Base-by-base conservation (phyloP, 2,113 vertebrate genomes). In the Phyllostomus hastatus region DNA sequence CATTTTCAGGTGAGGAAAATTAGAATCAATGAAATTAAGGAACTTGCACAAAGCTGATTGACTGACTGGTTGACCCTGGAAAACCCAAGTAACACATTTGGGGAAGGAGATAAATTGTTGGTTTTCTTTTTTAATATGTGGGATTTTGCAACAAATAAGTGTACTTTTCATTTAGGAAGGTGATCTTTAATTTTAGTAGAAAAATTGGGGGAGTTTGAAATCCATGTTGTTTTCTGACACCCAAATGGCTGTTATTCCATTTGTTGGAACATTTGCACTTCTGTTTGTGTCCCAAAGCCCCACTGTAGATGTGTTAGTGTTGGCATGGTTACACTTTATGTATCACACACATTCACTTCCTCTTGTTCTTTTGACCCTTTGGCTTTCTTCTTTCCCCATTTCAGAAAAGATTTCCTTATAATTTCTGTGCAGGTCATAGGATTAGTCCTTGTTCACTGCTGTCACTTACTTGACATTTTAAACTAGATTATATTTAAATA, bases 401-500 rank as follows among this genome's bases (percentile, higher is more conserved):
- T 93, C 69, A 94, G 64, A 82, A 28, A 94, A 69, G 31, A 67
- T 69, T 79, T 92, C 41, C 12, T 97, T 86, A 59, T 73, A 76
- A 70, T 86, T 84, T 94, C n/a, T 91, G 5, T 86, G 11, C 7
- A 12, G 67, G 67, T 96, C 81, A 83, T 19, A 95, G 31, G 22
- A 92, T 41, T 95, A 94, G 67, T 86, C 61, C 85, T 91, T 97
- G 84, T 89, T 94, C 70, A 10, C 22, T 89, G 28, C 38, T 80
- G 79, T 92, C 80, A 87, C 6, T 96, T 89, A 93, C 95, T 70
- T 91, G 96, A 96, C 73, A 97, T 26, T 96, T 97, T 97, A 87
- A 96, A 89, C 66, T 92, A 95, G 86, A 84, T 97, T 94, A 91
- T 94, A 94, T 96, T 97, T 97, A 97, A 97, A 96, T 96, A 98